Base-by-base conservation (phyloP, 37 sponge, comb jelly and placozoan species). In the Beroe ovata region DNA sequence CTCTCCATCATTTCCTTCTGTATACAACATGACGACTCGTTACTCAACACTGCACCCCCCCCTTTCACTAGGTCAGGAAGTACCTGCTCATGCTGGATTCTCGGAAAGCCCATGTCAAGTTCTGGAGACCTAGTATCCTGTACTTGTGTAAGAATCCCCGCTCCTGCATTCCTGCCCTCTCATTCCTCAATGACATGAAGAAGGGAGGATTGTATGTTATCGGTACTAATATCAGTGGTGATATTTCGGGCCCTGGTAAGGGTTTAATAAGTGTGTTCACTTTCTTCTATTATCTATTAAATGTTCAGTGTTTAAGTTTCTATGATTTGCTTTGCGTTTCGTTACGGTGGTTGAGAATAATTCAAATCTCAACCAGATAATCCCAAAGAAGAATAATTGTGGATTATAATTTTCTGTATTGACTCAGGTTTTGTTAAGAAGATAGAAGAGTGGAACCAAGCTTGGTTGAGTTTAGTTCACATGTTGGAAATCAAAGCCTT, bases 131-230 rank as follows among this genome's bases (percentile, higher is more conserved):
- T 25, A 93, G 94, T 92, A 92, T 99, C 26, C 62, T 99, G 84
- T 88, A 95, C 88, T 60, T 99, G 90, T 95, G 94, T 32, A 72
- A 95, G 60, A 99, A 95, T 47, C 99, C 99, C 22, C 90, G 96
- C 19, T 91, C 95, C 0, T 66, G 94, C 2, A 92, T 91, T 39
- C 91, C 89, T 20, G 84, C 93, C 60, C 95, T 99, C 0, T 89
- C 92, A 40, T 99, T 99, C 90, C 92, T 93, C 71, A 99, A 99
- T 89, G 95, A 99, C 41, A 59, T 99, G 89, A 99, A 99, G 91
- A 99, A 99, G 92, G 90, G 89, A 8, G 92, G 92, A 0, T 66
- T 91, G 22, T 91, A 88, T 47, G 89, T 91, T 29, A 89, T 91
- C 59, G 92, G 92, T 6, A 77, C 84, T n/a, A 77, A 77, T 40